Base-by-base conservation (phyloP, 2,113 vertebrate species). In the Paratilapia polleni region DNA sequence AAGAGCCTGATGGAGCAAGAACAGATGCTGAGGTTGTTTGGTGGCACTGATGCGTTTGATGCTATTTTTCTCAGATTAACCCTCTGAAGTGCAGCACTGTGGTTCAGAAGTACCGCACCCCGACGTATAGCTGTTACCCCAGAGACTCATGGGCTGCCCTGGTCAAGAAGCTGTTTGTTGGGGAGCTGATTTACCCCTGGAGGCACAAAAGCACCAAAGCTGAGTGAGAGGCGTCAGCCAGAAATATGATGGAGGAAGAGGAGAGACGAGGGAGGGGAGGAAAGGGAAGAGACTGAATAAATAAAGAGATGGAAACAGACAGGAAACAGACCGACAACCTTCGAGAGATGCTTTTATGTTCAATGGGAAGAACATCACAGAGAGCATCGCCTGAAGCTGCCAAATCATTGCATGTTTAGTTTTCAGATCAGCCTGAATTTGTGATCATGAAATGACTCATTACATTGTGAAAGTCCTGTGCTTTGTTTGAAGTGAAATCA, bases 181-280 rank as follows among this genome's bases (percentile, higher is more conserved):
- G 98, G 54, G 97, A 99, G 93, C 96, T 99, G 34, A 96, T 99
- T 91, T 99, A 98, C 87, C 98, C 98, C 66, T 99, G 98, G 98
- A 98, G 94, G 83, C 97, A 97, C 91, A 98, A 97, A 93, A 95
- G 84, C 88, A 95, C 96, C 89, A 98, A 98, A 91, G 94, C 95
- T n/a, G 97, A 98, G 84, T 99, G 91, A 97, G 79, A 49, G 43
- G 20, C 15, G 12, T 8, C 26, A 1, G 56, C 0, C n/a, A 41
- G 63, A 70, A 54, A n/a, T 3, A 20, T 4, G 1, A 15, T 31
- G 12, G 38, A 61, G 41, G 34, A 26, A 49, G 20, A 56, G 36
- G 61, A 77, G 47, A 24, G 64, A 43, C 1, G 26, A 77, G 31
- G 68, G 31, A 34, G 9, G 0, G 8, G 47, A 63, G 31, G 77